Evolutionary conservation across 2,113 vertebrate species (phyloP).

Genomic region (Calyptomena viridis): DNA sequence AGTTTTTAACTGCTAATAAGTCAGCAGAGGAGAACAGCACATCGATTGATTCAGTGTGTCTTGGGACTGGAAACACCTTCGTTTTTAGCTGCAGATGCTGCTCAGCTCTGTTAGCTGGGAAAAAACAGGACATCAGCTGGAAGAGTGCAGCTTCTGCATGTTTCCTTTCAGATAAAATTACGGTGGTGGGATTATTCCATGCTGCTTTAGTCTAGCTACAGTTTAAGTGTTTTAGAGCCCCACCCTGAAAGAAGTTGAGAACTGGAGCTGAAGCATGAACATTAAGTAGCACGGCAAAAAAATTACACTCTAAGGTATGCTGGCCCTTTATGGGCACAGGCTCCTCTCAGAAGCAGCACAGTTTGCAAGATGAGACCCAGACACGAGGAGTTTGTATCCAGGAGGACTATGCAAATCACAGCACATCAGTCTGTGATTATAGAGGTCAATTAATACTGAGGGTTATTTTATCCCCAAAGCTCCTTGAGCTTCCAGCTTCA

Average conservation of each 20-base stretch:
- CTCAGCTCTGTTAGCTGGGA: neutral
- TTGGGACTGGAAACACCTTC: conserved; percentile 30
- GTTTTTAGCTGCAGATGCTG: conserved; percentile 14
- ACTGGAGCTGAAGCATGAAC: neutral
- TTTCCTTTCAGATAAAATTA: neutral
- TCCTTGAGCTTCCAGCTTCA: neutral
- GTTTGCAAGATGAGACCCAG: neutral
- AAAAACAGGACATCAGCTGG: neutral
- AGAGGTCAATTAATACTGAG: neutral
- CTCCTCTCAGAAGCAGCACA: neutral
- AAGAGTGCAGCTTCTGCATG: neutral
- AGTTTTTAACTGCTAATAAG: conserved; percentile 13
- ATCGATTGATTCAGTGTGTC: neutral
- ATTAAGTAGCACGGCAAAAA: neutral
- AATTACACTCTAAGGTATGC: neutral
- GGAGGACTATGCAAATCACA: neutral
- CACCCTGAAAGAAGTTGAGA: neutral
- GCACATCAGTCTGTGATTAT: neutral
- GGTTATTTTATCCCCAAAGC: neutral
- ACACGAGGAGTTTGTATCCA: neutral
- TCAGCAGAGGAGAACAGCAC: neutral
- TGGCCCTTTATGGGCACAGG: neutral
- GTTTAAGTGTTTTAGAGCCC: neutral
- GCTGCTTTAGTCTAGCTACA: neutral
- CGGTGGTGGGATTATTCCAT: neutral